Conservation (phyloP, 1,140 invertebrate species). For the Habropoda laboriosa region DNA sequence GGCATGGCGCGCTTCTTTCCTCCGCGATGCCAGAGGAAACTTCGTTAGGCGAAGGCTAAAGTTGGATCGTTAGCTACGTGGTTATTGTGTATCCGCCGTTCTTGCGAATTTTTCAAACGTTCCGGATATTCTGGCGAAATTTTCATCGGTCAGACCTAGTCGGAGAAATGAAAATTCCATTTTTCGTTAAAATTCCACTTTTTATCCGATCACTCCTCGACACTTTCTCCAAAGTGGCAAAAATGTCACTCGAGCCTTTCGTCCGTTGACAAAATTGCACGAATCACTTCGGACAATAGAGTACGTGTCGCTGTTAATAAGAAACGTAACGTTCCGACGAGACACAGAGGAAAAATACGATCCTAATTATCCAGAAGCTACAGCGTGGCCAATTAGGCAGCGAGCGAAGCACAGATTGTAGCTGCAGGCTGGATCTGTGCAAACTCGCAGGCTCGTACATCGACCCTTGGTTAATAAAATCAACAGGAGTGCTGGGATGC, state of each 20-base stretch:
- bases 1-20: background rate
- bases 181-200: no score
- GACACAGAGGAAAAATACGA: background rate
- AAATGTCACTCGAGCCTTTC: no score
- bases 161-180: no score
- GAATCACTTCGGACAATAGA: background rate
- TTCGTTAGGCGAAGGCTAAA: no score
- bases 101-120: background rate
- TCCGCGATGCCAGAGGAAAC: background rate
- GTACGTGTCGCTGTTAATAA: background rate
- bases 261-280: background rate
- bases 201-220: no score
- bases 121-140: no score
- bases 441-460: slow-evolving; percentile 2
- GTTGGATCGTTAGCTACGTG: background rate
- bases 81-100: background rate
- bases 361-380: slow-evolving; percentile 21
- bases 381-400: background rate
- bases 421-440: background rate
- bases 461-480: slow-evolving; percentile 36
- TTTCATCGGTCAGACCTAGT: no score
- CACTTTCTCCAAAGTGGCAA: no score
- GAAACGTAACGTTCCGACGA: background rate
- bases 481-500: slow-evolving; percentile 16
- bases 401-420: background rate